Evolutionary conservation across 2,113 vertebrate species (phyloP).

Genomic region (Psettodes erumei): DNA sequence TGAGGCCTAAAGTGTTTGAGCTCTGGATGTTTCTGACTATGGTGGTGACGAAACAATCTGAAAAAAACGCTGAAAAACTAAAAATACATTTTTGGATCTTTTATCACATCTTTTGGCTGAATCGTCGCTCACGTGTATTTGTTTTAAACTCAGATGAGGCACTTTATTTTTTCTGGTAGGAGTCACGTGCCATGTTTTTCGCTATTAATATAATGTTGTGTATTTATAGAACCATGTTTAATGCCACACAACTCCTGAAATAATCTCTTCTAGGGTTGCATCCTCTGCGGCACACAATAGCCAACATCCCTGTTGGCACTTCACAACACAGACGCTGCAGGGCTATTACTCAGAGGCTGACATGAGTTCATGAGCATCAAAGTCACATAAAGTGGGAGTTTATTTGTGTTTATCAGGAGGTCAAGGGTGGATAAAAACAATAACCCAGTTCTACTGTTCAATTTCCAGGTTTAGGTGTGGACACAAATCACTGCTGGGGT

Average conservation of each 20-base stretch:
- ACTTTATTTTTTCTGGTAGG: slow-evolving; percentile 33
- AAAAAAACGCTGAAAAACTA: background rate
- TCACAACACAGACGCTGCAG: slow-evolving; percentile 60
- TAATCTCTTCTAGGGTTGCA: slow-evolving; percentile 82
- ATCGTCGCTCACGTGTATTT: background rate
- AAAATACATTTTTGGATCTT: background rate
- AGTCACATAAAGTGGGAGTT: slow-evolving; percentile 41
- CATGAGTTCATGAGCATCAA: slow-evolving; percentile 58
- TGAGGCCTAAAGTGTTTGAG: background rate
- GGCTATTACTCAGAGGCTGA: slow-evolving; percentile 54
- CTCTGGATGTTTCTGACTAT: background rate
- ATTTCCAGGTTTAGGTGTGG: background rate
- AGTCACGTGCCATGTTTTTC: slow-evolving; percentile 62
- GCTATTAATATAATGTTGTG: slow-evolving; percentile 76
- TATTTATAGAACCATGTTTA: slow-evolving; percentile 83
- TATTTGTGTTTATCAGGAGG: slow-evolving; percentile 5
- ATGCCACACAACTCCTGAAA: slow-evolving; percentile 79
- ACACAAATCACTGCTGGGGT: background rate
- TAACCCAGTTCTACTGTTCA: background rate
- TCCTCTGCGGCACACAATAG: slow-evolving; percentile 80
- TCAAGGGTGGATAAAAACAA: background rate
- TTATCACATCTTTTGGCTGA: background rate
- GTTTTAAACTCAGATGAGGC: background rate
- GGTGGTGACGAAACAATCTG: background rate
- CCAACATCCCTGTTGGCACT: slow-evolving; percentile 71